Percentiles rank a stretch among this genome's conserved stretches.
Evolutionary conservation across 2,113 vertebrate genomes (phyloP).

Genomic region (Rhagologus leucostigma): DNA sequence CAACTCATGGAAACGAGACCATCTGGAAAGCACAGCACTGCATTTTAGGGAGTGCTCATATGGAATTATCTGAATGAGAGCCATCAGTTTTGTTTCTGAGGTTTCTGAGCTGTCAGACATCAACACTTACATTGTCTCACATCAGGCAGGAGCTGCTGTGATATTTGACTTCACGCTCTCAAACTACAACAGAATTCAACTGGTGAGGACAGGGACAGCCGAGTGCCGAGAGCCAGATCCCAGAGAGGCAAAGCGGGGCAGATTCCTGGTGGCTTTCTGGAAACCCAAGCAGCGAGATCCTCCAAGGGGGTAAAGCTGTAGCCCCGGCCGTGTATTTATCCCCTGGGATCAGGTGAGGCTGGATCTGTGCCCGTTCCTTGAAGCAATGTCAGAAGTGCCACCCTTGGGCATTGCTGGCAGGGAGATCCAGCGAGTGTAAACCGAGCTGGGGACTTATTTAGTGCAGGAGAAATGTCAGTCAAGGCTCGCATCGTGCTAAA

Average conservation of each 20-base stretch:
- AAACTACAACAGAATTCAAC: neutral
- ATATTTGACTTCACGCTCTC: neutral
- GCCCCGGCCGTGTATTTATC: fast-evolving
- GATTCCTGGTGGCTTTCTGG: neutral
- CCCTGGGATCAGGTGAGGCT: neutral
- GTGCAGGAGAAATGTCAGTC: neutral
- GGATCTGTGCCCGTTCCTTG: neutral
- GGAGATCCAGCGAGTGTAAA: neutral
- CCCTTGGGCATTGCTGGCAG: neutral
- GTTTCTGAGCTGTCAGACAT: neutral
- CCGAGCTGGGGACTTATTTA: neutral
- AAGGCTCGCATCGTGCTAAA: neutral
- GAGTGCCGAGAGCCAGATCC: neutral
- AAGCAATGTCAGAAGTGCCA: neutral
- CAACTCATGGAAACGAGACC: neutral
- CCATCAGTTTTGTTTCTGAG: neutral
- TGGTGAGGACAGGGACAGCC: neutral
- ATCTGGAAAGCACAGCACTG: neutral
- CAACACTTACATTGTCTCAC: fast-evolving
- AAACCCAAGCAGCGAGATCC: neutral
- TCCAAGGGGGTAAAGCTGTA: neutral
- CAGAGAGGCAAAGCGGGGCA: neutral
- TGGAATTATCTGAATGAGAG: neutral
- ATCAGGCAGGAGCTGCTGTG: neutral
- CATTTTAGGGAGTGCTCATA: fast-evolving